These are phyloP conservation scores for Caenorhabditis sp. DNA, from an alignment of 2,888 invertebrate genomes.

Conservation along the genomic window DNA sequence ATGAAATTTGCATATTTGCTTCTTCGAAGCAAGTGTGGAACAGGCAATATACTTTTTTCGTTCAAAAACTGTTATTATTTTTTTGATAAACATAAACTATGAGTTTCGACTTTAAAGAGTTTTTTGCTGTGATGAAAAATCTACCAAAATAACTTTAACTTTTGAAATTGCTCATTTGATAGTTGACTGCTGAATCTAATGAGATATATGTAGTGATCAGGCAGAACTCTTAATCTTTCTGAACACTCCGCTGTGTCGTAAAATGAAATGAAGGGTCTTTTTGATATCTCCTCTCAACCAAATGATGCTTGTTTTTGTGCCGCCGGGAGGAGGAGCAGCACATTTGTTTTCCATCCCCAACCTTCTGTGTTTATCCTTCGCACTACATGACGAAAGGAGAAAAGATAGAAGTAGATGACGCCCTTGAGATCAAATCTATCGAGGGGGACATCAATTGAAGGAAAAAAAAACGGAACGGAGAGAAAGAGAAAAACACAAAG, in stretches of 20 bases:
- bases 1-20: background rate
- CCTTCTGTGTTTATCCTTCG: conserved; percentile 53
- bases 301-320: conserved; percentile 52
- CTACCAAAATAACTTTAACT: no score
- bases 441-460: conserved; percentile 16
- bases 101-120: no score
- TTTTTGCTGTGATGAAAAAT: no score
- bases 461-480: conserved; percentile 27
- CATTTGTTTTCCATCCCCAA: conserved; percentile 28
- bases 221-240: conserved; percentile 13
- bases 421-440: conserved; percentile 41
- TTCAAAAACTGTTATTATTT: background rate
- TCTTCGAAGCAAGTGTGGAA: background rate
- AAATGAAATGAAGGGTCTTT: conserved; percentile 19
- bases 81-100: no score
- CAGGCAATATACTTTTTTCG: no score
- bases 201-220: background rate
- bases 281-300: conserved; percentile 42
- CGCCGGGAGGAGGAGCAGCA: conserved; percentile 19
- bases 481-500: conserved; percentile 32
- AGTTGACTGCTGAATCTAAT: background rate
- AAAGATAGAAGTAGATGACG: conserved; percentile 29
- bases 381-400: conserved; percentile 23
- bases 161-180: conserved; percentile 6
- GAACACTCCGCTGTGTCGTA: conserved; percentile 31